These are phyloP conservation scores for Ophion ellenae DNA, from an alignment of 2,888 invertebrate genomes.

Conservation along the genomic window DNA sequence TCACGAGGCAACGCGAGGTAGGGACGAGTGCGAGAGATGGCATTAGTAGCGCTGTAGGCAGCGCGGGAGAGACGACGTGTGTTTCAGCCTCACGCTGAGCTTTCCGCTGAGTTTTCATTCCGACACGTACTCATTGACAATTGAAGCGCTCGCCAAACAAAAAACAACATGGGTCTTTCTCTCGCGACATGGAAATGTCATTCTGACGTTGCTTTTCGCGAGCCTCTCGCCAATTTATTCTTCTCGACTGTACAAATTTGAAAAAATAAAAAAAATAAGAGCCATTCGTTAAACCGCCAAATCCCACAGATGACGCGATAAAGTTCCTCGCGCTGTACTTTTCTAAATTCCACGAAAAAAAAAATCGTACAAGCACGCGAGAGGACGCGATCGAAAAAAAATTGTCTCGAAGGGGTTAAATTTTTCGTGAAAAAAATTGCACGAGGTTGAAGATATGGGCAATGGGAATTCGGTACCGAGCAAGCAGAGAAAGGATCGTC, in stretches of 20 bases:
- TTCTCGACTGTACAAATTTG: slow-evolving; percentile 21
- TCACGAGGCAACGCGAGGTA: too few species aligned
- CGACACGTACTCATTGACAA: slow-evolving; percentile 16
- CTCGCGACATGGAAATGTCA: slow-evolving; percentile 60
- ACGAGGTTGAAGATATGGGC: slow-evolving; percentile 51
- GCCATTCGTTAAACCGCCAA: slow-evolving; percentile 47
- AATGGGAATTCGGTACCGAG: slow-evolving; percentile 56
- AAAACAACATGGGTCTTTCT: slow-evolving; percentile 29
- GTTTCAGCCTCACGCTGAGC: neutral
- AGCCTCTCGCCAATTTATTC: slow-evolving; percentile 51
- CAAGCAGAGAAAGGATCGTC: slow-evolving; percentile 51
- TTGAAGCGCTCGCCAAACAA: slow-evolving; percentile 39
- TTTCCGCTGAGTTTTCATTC: neutral
- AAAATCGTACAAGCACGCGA: neutral
- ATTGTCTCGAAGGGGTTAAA: neutral
- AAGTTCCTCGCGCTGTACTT: neutral
- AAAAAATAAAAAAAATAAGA: slow-evolving; percentile 45
- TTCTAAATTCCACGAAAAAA: neutral
- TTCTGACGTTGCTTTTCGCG: slow-evolving; percentile 60
- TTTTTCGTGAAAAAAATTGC: neutral
- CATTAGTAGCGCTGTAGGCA: too few species aligned
- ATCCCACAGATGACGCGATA: slow-evolving; percentile 20
- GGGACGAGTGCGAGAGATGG: too few species aligned
- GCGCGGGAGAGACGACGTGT: neutral
- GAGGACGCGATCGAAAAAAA: slow-evolving; percentile 14